Conservation (phyloP, 92 coral and sea anemone genomes). For the Epizoanthus fatuus region DNA sequence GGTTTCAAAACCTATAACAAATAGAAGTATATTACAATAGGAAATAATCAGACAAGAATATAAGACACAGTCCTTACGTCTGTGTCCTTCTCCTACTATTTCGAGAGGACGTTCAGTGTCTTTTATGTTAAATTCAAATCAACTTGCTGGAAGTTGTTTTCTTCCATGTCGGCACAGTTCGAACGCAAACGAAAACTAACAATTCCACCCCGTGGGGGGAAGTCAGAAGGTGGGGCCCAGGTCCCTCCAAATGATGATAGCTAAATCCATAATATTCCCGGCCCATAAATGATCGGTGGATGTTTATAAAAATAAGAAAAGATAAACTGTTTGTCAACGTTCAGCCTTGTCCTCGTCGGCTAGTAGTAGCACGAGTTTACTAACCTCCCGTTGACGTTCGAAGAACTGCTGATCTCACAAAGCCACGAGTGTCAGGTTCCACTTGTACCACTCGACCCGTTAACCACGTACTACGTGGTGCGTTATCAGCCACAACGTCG, state of each 20-base stretch:
- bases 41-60: neutral
- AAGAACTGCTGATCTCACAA: slow-evolving; percentile 11
- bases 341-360: neutral
- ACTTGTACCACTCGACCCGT: neutral
- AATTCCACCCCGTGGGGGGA: too few species aligned
- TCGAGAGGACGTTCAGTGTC: neutral
- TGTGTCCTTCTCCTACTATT: neutral
- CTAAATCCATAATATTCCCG: too few species aligned
- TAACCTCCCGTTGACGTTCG: slow-evolving; percentile 24
- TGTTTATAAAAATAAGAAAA: too few species aligned
- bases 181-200: too few species aligned
- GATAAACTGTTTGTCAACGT: neutral
- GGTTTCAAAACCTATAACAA: neutral
- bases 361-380: slow-evolving; percentile 10
- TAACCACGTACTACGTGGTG: too few species aligned
- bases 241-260: too few species aligned
- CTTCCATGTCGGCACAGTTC: too few species aligned
- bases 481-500: slow-evolving; percentile 23
- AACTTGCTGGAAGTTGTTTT: too few species aligned
- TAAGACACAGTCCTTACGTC: neutral
- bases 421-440: slow-evolving; percentile 15
- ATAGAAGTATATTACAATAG: neutral
- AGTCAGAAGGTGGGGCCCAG: too few species aligned
- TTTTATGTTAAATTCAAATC: too few species aligned
- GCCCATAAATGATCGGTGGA: too few species aligned